phyloP scores from a whole-genome alignment of 2,888 invertebrate genomes.

The Elegia similella region DNA sequence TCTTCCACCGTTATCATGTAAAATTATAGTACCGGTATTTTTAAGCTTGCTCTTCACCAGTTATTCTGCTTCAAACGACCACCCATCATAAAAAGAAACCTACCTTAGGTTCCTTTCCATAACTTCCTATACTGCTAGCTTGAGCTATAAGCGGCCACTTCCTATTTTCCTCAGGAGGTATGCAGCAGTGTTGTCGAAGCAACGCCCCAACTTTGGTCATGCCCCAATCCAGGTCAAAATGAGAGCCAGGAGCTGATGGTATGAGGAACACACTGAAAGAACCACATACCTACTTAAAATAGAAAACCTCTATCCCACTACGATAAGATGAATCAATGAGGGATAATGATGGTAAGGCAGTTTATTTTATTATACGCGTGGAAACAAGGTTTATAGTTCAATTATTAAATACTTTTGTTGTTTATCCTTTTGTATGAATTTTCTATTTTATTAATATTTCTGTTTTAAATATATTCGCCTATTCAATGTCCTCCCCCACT shows the following conservation, averaged over 20 bases:
- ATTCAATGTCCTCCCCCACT: too few species aligned
- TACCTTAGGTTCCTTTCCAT: slow-evolving; percentile 85
- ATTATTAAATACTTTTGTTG: too few species aligned
- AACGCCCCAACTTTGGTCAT: slow-evolving; percentile 82
- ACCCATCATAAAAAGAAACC: slow-evolving; percentile 2
- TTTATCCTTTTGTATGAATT: too few species aligned
- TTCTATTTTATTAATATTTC: too few species aligned
- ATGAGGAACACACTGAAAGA: slow-evolving; percentile 89
- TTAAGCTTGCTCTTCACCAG: neutral
- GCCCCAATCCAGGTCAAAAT: slow-evolving; percentile 85
- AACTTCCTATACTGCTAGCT: slow-evolving; percentile 94
- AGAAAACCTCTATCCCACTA: neutral
- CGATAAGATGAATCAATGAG: too few species aligned
- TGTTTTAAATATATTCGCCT: too few species aligned
- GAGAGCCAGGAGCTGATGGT: slow-evolving; percentile 92
- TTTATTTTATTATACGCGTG: too few species aligned
- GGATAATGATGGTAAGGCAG: too few species aligned
- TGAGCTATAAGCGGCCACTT: slow-evolving; percentile 90
- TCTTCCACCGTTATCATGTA: too few species aligned
- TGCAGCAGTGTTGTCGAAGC: slow-evolving; percentile 84
- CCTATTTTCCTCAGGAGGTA: slow-evolving; percentile 66
- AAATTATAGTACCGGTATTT: too few species aligned
- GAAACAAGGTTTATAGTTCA: too few species aligned
- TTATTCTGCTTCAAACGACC: neutral
- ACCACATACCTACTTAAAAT: slow-evolving; percentile 11